A percentile compares a stretch with the other conserved stretches of the same genome.
Evolutionary conservation across 2,888 invertebrate species (phyloP).

Genomic region (Acleris literana): DNA sequence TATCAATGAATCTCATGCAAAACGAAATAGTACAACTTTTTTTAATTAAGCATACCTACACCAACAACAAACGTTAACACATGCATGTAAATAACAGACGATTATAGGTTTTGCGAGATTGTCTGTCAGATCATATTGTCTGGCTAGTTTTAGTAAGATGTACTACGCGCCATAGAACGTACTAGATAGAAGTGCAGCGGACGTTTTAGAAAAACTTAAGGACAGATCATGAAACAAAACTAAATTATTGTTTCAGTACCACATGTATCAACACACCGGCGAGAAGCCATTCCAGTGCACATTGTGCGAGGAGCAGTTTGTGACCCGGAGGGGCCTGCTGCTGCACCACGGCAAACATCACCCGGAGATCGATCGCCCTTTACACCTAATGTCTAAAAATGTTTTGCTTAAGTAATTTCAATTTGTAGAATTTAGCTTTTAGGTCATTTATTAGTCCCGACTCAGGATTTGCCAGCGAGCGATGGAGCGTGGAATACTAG

Average conservation of each 20-base stretch:
- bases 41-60: no score
- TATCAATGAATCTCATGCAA: no score
- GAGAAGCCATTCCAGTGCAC: conserved; percentile 96
- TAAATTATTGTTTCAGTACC: conserved; percentile 60
- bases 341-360: conserved; percentile 69
- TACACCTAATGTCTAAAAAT: conserved; percentile 60
- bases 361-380: conserved; percentile 56
- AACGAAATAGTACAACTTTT: no score
- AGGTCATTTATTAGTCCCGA: background rate
- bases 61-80: no score
- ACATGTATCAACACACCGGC: conserved; percentile 89
- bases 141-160: no score
- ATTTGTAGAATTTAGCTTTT: background rate
- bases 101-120: no score
- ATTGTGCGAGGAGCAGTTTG: conserved; percentile 78
- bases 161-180: no score
- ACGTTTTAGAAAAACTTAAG: background rate
- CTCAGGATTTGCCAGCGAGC: no score
- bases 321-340: conserved; percentile 65
- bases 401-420: conserved; percentile 54
- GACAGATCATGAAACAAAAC: background rate
- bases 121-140: no score
- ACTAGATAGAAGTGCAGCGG: background rate
- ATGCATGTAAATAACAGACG: no score
- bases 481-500: no score